phyloP scores from a whole-genome alignment of 2,797 vertebrate species.

The Dallia pectoralis region DNA sequence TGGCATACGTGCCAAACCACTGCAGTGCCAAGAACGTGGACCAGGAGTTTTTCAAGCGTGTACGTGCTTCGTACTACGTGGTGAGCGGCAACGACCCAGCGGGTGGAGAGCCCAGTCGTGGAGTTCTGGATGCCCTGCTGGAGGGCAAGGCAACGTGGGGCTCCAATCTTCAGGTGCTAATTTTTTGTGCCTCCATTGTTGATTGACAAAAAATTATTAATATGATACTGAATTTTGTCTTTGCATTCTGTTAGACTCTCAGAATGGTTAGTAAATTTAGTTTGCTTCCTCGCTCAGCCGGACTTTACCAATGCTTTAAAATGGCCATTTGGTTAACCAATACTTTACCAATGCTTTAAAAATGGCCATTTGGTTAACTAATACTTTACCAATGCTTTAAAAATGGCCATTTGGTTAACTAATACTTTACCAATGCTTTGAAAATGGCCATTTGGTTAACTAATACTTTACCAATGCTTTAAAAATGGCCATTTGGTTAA shows the following conservation, averaged over 20 bases:
- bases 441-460: neutral
- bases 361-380: neutral
- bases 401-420: neutral
- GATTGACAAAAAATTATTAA: neutral
- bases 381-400: neutral
- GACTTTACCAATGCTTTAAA: neutral
- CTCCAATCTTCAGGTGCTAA: conserved; percentile 91
- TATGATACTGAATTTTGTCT: neutral
- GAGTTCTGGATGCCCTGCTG: conserved; percentile 90
- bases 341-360: neutral
- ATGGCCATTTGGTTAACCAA: neutral
- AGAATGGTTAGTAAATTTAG: neutral
- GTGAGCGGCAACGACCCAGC: conserved; percentile 93
- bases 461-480: neutral
- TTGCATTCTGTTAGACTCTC: neutral
- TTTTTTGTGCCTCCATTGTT: neutral
- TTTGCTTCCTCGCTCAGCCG: neutral
- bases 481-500: neutral
- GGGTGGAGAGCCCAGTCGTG: conserved; percentile 91
- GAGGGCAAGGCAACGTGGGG: conserved; percentile 98
- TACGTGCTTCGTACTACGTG: conserved; percentile 93
- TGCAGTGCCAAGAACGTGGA: conserved; percentile 98
- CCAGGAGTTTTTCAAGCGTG: conserved; percentile 94
- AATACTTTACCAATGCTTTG: neutral
- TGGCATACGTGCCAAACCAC: conserved; percentile 98